Conservation (phyloP, 2,113 vertebrate genomes). For the Hymenochirus boettgeri region DNA sequence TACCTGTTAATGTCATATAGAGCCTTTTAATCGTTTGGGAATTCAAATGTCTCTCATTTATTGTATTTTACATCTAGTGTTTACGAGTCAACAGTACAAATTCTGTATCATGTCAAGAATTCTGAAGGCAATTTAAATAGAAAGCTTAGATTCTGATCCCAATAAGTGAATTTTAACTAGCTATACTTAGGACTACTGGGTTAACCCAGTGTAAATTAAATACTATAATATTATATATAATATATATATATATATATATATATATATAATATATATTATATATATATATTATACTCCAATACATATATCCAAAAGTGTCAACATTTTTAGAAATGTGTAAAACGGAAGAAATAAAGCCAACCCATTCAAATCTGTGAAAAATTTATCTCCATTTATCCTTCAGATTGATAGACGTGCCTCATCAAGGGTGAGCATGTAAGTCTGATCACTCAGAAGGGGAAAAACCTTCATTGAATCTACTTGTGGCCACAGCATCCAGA, state of each 20-base stretch:
- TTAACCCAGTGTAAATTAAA: neutral
- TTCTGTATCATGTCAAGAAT: neutral
- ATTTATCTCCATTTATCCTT: too few species aligned
- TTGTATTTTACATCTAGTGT: too few species aligned
- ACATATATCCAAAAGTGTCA: too few species aligned
- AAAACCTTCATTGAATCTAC: too few species aligned
- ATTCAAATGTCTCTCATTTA: neutral
- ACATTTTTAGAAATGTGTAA: too few species aligned
- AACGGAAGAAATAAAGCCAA: too few species aligned
- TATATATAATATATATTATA: neutral
- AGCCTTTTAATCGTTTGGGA: neutral
- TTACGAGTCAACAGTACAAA: neutral
- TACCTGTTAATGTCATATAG: neutral
- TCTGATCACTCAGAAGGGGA: too few species aligned
- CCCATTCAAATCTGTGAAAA: too few species aligned
- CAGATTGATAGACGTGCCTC: too few species aligned
- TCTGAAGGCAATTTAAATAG: neutral
- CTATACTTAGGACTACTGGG: neutral
- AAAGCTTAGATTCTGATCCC: neutral
- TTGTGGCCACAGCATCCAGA: too few species aligned
- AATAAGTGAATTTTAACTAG: neutral
- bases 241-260: neutral
- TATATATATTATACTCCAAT: too few species aligned
- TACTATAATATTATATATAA: constrained; percentile 1
- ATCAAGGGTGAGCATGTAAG: too few species aligned